These are phyloP conservation scores for Deilephila porcellus DNA, from an alignment of 2,888 invertebrate genomes.

Conservation along the genomic window DNA sequence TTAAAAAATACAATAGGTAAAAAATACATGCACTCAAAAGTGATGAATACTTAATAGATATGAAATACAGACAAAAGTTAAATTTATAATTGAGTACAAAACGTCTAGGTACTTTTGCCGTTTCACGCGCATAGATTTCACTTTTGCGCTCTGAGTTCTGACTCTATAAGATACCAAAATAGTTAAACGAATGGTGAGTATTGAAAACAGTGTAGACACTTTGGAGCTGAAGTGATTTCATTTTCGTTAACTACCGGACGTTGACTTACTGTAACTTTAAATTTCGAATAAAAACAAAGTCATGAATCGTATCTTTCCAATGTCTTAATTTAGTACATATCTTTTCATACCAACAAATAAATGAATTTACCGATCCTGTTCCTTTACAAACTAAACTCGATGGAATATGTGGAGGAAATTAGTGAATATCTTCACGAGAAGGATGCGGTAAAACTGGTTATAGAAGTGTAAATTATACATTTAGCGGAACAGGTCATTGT, in stretches of 20 bases:
- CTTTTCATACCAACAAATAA: not conserved
- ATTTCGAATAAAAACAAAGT: not conserved
- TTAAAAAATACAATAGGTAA: not conserved
- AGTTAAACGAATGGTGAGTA: no score
- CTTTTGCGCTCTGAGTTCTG: not conserved
- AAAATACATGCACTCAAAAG: not conserved
- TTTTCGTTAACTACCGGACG: no score
- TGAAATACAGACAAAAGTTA: not conserved
- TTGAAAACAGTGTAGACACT: no score
- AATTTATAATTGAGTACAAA: not conserved
- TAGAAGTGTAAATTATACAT: conserved; percentile 14
- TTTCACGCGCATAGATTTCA: conserved; percentile 4
- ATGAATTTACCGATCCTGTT: not conserved
- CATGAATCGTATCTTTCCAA: not conserved
- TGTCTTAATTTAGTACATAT: not conserved
- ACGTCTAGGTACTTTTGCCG: not conserved
- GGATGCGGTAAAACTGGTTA: conserved; percentile 34
- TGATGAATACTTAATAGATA: no score
- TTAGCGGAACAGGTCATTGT: conserved; percentile 42
- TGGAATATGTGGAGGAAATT: not conserved
- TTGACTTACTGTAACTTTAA: no score
- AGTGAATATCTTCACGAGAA: conserved; percentile 18
- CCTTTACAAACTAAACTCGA: not conserved
- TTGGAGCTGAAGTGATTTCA: no score
- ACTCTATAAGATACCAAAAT: not conserved